phyloP scores from a whole-genome alignment of 2,888 invertebrate species.

The Resseliella maxima region DNA sequence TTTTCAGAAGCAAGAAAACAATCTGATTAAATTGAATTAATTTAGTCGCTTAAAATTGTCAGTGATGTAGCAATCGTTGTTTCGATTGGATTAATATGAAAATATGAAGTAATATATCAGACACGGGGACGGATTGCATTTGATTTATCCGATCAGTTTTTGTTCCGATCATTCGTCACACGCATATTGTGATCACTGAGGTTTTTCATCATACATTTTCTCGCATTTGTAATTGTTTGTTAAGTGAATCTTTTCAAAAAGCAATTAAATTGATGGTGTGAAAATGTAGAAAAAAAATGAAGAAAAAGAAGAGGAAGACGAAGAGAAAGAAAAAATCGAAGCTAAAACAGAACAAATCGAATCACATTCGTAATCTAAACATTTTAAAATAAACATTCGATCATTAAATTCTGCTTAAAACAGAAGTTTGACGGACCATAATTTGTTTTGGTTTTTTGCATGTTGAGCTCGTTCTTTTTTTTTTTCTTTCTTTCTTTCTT shows the following conservation, averaged over 20 bases:
- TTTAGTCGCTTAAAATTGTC: too few species aligned
- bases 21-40: too few species aligned
- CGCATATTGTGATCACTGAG: background rate
- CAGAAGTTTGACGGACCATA: conserved; percentile 33
- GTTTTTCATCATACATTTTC: background rate
- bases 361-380: background rate
- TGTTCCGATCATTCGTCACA: conserved; percentile 1
- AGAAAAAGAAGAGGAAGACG: background rate
- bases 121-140: too few species aligned
- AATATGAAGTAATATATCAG: too few species aligned
- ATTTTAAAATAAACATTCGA: background rate
- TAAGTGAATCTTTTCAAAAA: background rate
- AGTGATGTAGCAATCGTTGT: too few species aligned
- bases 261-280: background rate
- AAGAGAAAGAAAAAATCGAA: background rate
- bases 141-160: background rate
- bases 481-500: background rate
- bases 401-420: conserved; percentile 19
- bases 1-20: background rate
- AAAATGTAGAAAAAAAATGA: background rate
- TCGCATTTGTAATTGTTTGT: conserved; percentile 9
- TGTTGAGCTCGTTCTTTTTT: background rate
- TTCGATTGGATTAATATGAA: too few species aligned
- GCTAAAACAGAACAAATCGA: background rate
- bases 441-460: conserved; percentile 3